phyloP scores from a whole-genome alignment of 2,113 vertebrate species.

The Penelope pileata region DNA sequence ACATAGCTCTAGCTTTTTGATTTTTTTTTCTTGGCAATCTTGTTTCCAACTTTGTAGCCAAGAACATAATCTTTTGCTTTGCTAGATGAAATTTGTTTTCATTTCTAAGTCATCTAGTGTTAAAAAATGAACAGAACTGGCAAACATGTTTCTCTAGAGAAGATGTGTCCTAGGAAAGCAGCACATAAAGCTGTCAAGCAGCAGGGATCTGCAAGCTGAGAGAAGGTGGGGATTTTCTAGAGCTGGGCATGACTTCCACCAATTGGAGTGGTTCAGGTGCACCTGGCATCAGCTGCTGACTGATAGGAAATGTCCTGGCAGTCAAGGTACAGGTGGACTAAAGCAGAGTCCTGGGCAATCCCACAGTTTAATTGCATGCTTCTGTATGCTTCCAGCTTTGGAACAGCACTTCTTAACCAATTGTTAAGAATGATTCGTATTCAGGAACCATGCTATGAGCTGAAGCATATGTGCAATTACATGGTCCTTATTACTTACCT shows the following conservation, averaged over 20 bases:
- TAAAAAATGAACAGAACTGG: not conserved
- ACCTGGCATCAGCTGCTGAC: not conserved
- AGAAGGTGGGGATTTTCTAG: not conserved
- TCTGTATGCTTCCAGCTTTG: not conserved
- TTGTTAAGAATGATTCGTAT: not conserved
- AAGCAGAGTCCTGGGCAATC: not conserved
- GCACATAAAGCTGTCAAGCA: not conserved
- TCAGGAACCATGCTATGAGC: not conserved
- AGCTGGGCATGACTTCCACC: not conserved
- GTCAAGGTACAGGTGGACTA: not conserved
- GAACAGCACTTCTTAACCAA: not conserved
- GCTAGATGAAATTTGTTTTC: not conserved
- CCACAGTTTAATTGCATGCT: fast-evolving
- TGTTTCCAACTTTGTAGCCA: not conserved
- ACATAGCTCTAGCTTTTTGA: not conserved
- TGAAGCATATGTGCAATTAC: not conserved
- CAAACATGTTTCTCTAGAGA: not conserved
- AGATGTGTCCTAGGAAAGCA: not conserved
- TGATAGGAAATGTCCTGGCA: not conserved
- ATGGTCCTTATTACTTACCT: not conserved
- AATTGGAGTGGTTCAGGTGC: not conserved
- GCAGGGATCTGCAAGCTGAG: not conserved
- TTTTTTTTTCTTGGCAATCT: not conserved
- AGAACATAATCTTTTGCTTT: not conserved
- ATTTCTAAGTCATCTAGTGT: not conserved